These are phyloP conservation scores for Phylloscopus trochiloides DNA, from an alignment of 2,113 vertebrate genomes.

Conservation along the genomic window DNA sequence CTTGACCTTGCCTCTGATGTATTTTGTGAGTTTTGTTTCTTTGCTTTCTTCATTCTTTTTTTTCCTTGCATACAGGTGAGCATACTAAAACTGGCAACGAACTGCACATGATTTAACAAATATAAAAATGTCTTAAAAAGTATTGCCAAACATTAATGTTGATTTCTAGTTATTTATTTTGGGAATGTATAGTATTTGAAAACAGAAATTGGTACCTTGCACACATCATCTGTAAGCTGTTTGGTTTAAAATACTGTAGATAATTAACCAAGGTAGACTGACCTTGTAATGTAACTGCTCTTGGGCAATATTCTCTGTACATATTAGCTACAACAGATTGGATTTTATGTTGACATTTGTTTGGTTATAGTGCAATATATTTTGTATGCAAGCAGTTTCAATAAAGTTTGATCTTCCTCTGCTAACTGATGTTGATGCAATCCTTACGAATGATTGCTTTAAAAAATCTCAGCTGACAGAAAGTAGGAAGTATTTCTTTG, in stretches of 20 bases:
- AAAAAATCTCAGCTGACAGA: slow-evolving; percentile 60
- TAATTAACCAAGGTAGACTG: slow-evolving; percentile 95
- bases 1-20: slow-evolving; percentile 76
- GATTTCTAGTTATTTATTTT: slow-evolving; percentile 91
- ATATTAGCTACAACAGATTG: slow-evolving; percentile 95
- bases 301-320: slow-evolving; percentile 97
- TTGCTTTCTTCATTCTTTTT: slow-evolving; percentile 71
- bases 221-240: slow-evolving; percentile 88
- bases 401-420: slow-evolving; percentile 98
- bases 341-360: slow-evolving; percentile 98
- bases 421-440: slow-evolving; percentile 80
- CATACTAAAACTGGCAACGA: slow-evolving; percentile 79
- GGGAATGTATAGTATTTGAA: slow-evolving; percentile 89
- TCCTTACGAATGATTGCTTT: slow-evolving; percentile 84
- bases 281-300: slow-evolving; percentile 96
- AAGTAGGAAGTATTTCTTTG: slow-evolving; percentile 58
- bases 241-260: slow-evolving; percentile 91
- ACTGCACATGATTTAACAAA: slow-evolving; percentile 81
- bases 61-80: slow-evolving; percentile 81
- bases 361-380: slow-evolving; percentile 99
- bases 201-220: slow-evolving; percentile 87
- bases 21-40: slow-evolving; percentile 75
- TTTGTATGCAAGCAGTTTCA: slow-evolving; percentile 99
- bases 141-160: slow-evolving; percentile 88
- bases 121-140: slow-evolving; percentile 82